Conservation (phyloP, 2,888 invertebrate species). For the Drosophila mimica region DNA sequence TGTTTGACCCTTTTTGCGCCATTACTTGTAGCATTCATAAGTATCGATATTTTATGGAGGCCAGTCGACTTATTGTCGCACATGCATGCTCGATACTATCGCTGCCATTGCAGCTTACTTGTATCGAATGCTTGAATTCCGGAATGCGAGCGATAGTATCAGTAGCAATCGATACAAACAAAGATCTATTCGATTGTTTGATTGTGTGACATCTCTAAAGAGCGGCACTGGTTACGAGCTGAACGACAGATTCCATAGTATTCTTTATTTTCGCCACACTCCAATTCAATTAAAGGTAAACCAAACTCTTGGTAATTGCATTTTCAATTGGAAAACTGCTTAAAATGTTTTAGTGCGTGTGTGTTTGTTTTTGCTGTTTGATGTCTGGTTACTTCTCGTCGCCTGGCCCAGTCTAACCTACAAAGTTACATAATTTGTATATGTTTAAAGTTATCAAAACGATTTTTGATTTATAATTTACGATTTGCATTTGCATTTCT, state of each 20-base stretch:
- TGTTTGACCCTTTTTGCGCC: neutral
- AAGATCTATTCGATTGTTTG: neutral
- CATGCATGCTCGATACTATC: neutral
- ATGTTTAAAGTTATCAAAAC: slow-evolving; percentile 20
- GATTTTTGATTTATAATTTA: neutral
- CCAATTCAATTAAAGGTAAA: slow-evolving; percentile 55
- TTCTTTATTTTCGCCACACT: slow-evolving; percentile 61
- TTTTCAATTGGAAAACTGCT: neutral
- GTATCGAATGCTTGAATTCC: neutral
- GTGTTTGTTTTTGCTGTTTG: neutral
- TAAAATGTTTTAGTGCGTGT: neutral
- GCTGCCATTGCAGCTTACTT: neutral
- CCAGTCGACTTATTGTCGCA: neutral
- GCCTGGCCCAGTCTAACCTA: slow-evolving; percentile 73
- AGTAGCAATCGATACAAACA: neutral
- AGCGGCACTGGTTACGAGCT: slow-evolving; percentile 55
- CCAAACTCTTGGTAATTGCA: neutral
- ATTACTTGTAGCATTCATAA: neutral
- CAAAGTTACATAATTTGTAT: slow-evolving; percentile 83
- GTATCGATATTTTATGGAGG: neutral
- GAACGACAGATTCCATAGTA: slow-evolving; percentile 45
- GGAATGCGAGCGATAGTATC: neutral
- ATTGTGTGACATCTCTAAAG: slow-evolving; percentile 33
- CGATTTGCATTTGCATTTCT: neutral
- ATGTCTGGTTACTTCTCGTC: slow-evolving; percentile 6